Percentiles rank a stretch among this genome's conserved stretches.
Evolutionary conservation across 2,888 invertebrate species (phyloP).

Genomic region (Habroteleia sp.): DNA sequence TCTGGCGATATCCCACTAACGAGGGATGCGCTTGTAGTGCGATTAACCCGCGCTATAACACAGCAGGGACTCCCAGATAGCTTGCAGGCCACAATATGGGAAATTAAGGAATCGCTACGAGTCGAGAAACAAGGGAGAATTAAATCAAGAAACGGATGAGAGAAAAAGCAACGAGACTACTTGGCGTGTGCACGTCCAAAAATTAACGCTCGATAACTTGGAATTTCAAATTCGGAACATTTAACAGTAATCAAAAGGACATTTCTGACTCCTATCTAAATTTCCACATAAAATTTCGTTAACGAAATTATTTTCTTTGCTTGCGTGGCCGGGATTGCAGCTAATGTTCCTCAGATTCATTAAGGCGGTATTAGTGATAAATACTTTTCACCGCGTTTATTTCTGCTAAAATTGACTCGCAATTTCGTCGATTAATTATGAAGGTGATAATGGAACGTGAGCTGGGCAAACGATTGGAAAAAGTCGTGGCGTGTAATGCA

Average conservation of each 20-base stretch:
- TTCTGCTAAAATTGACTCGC: neutral
- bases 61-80: slow-evolving; percentile 74
- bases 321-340: too few relatives aligned
- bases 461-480: slow-evolving; percentile 69
- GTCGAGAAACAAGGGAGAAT: slow-evolving; percentile 39
- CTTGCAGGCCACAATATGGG: slow-evolving; percentile 72
- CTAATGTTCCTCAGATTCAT: too few relatives aligned
- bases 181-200: slow-evolving; percentile 1
- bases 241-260: too few relatives aligned
- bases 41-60: slow-evolving; percentile 80
- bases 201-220: neutral
- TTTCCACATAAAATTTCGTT: too few relatives aligned
- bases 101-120: slow-evolving; percentile 75
- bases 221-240: neutral
- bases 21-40: slow-evolving; percentile 80
- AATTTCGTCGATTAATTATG: slow-evolving; percentile 27
- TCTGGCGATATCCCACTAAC: slow-evolving; percentile 79
- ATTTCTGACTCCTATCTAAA: too few relatives aligned
- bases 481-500: slow-evolving; percentile 74
- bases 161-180: slow-evolving; percentile 31
- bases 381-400: neutral
- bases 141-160: slow-evolving; percentile 52
- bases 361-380: too few relatives aligned
- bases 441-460: slow-evolving; percentile 39
- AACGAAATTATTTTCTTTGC: too few relatives aligned